Base-by-base conservation (phyloP, 2,888 invertebrate genomes). In the Cyrtodaria siliqua region DNA sequence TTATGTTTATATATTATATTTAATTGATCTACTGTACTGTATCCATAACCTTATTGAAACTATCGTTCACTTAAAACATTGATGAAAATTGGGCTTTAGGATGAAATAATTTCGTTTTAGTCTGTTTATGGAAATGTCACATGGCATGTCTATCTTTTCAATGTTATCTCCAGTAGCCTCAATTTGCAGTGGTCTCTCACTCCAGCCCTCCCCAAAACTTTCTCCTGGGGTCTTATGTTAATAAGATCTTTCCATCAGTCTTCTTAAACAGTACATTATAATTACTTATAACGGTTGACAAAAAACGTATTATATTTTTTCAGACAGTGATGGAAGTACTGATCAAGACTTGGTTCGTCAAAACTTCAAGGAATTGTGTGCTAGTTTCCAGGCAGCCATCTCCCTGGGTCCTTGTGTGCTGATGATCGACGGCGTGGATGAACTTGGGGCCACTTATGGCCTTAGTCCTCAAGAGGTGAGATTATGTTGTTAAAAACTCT, bases 361-460 rank as follows among this genome's bases (percentile, higher is more conserved):
- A 57, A 85, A 74, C 44, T 91, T 90, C 68, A 83, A 79, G 63
- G 85, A 86, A 49, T 72, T 90, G 44, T 85, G 86, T 71, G 89
- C 91, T 62, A 83, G 89, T 33, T 91, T 91, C 64, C 69, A 85
- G 24, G 91, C 92, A 0, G 87, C 91, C 6, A 59, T 90, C 1
- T 78, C 86, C 3, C 83, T 90, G 4, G 89, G 91, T n/a, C 92
- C 91, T 2, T 91, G 89, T 81, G 85, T 92, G 1, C 73, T 92
- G 20, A 75, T 92, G 6, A 44, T 92, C 18, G 92, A 92, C 77
- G 92, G 92, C 4, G 67, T 92, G 0, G 91, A 92, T 84, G 90
- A 90, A 56, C 70, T 92, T 20, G 82, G 82, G 3, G 81, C 78
- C 6, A 79, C 87, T 33, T 74, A 84, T 8, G 87, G 85, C 18